Conservation (phyloP, 2,888 invertebrate genomes). For the Acrobasis consociella region DNA sequence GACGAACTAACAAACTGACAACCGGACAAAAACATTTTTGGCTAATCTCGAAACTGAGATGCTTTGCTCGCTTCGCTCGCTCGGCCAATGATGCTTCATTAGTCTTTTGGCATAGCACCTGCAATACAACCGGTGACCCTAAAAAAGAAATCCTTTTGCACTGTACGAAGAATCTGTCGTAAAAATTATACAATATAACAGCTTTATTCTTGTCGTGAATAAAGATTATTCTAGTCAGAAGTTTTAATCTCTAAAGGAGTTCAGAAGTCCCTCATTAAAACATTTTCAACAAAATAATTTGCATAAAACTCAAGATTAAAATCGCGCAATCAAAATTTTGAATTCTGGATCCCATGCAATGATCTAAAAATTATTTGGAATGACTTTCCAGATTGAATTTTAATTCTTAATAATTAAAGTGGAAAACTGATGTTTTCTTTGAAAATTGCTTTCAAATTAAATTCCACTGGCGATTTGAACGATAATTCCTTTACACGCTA, state of each 20-base stretch:
- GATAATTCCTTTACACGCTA: slow-evolving; percentile 6
- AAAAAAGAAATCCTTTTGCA: no score
- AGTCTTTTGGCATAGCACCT: no score
- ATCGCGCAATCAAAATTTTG: slow-evolving; percentile 2
- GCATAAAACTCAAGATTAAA: background rate
- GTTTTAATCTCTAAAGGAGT: background rate
- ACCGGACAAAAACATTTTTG: no score
- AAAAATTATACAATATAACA: no score
- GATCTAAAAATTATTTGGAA: background rate
- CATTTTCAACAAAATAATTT: background rate
- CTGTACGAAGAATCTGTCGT: no score
- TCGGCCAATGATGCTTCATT: no score
- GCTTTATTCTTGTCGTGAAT: background rate
- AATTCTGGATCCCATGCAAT: background rate
- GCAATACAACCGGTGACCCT: no score
- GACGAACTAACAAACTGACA: no score
- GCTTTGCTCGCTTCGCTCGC: no score
- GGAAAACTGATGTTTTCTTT: background rate
- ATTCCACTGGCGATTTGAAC: slow-evolving; percentile 2
- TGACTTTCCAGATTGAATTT: background rate
- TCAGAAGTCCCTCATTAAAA: slow-evolving; percentile 3
- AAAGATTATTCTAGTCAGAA: background rate
- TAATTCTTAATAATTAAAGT: background rate
- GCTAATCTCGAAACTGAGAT: no score
- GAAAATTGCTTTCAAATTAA: background rate